phyloP scores from a whole-genome alignment of 2,888 invertebrate genomes.

The Nomada fucata region DNA sequence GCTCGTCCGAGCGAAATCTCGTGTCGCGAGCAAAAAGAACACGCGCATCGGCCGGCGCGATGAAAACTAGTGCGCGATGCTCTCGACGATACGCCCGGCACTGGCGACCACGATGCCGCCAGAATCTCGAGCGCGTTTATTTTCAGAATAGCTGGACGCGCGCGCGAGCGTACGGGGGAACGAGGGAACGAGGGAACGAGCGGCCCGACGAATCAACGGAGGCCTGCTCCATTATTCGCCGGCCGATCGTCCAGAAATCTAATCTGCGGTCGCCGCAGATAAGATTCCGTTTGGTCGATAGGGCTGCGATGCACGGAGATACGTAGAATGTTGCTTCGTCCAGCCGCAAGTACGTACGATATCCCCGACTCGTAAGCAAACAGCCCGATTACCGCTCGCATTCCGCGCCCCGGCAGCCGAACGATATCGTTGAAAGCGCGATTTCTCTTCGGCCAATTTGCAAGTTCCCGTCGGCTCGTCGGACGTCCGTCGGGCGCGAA shows the following conservation, averaged over 20 bases:
- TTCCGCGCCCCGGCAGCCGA: too few species aligned
- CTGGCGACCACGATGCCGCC: slow-evolving; percentile 53
- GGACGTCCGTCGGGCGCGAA: slow-evolving; percentile 13
- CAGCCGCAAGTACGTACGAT: slow-evolving; percentile 5
- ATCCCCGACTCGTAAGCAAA: too few species aligned
- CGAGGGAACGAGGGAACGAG: not conserved
- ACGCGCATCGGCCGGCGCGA: not conserved
- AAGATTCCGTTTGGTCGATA: slow-evolving; percentile 55
- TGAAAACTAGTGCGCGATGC: not conserved
- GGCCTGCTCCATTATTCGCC: slow-evolving; percentile 6
- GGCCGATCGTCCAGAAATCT: slow-evolving; percentile 62
- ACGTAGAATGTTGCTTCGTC: too few species aligned
- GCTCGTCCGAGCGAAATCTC: too few species aligned
- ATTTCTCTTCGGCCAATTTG: not conserved
- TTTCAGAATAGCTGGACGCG: slow-evolving; percentile 60
- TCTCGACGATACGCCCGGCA: slow-evolving; percentile 28
- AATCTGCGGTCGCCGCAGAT: slow-evolving; percentile 65
- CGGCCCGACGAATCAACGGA: slow-evolving; percentile 30
- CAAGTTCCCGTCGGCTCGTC: slow-evolving; percentile 22
- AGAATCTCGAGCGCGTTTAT: slow-evolving; percentile 67
- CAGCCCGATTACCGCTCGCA: too few species aligned
- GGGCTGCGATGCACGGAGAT: not conserved
- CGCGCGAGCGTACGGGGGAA: slow-evolving; percentile 16
- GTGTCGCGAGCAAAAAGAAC: too few species aligned
- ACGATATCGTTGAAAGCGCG: too few species aligned